Percentiles rank a stretch among this genome's conserved stretches.
phyloP scores from a whole-genome alignment of 2,113 vertebrate genomes.

The Ochotona princeps region DNA sequence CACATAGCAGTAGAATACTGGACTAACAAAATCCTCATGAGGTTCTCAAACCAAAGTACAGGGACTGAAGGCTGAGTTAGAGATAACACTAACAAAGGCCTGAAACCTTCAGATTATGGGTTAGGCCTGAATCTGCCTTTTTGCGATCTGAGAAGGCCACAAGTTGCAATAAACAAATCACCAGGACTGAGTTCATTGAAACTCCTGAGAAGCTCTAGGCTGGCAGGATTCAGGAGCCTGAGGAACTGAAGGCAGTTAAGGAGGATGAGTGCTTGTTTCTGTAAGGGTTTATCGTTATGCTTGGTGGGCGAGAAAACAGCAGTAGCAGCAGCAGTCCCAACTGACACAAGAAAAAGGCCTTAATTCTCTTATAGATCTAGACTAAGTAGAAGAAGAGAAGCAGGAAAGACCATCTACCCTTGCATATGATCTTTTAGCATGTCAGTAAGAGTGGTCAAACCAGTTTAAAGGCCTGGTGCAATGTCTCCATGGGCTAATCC shows the following conservation, averaged over 20 bases:
- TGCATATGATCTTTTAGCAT: background rate
- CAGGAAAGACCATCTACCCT: background rate
- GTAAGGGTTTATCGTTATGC: background rate
- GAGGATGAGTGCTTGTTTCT: background rate
- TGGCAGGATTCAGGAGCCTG: background rate
- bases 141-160: background rate
- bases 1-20: background rate
- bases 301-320: background rate
- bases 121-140: background rate
- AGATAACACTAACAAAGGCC: background rate
- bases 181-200: background rate
- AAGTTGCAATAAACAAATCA: constrained; percentile 31
- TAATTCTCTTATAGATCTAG: background rate
- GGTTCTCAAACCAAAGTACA: background rate
- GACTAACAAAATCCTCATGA: background rate
- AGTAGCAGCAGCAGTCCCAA: background rate
- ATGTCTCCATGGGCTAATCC: background rate
- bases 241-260: background rate
- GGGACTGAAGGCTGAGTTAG: background rate
- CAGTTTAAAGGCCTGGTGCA: background rate
- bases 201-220: background rate
- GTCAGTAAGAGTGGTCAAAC: background rate
- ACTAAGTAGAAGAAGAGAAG: background rate
- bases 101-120: background rate
- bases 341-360: background rate